phyloP scores from a whole-genome alignment of 2,113 vertebrate species.

The Chaetodon trifascialis region DNA sequence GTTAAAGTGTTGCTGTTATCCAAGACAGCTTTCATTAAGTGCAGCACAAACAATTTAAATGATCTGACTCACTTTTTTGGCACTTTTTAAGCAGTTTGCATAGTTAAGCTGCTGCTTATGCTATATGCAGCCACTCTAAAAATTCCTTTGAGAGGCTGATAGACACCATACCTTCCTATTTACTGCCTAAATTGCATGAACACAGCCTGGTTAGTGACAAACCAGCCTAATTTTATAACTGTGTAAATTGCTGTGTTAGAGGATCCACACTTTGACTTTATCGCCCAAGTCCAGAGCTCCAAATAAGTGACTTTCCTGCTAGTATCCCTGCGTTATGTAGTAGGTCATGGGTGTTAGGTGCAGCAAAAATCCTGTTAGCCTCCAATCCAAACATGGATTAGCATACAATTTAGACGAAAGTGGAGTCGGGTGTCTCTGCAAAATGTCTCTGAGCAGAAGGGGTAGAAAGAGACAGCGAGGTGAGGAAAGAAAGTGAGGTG shows the following conservation, averaged over 20 bases:
- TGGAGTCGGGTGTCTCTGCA: constrained; percentile 47
- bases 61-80: background rate
- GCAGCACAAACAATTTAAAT: background rate
- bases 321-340: constrained; percentile 62
- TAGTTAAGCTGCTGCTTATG: constrained; percentile 1
- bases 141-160: constrained; percentile 23
- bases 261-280: constrained; percentile 68
- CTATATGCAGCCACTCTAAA: constrained; percentile 8
- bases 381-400: constrained; percentile 78
- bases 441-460: constrained; percentile 44
- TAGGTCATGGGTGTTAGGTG: constrained; percentile 72
- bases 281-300: constrained; percentile 65
- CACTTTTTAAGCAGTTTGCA: background rate
- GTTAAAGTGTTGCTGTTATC: constrained; percentile 1
- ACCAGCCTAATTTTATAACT: constrained; percentile 55
- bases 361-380: constrained; percentile 73
- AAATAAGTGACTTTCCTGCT: constrained; percentile 63
- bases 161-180: constrained; percentile 24
- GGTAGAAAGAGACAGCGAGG: constrained; percentile 18
- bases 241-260: constrained; percentile 56
- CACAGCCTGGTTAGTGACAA: constrained; percentile 36
- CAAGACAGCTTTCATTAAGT: background rate
- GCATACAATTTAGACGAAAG: constrained; percentile 64
- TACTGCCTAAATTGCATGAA: constrained; percentile 30
- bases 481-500: constrained; percentile 18